These are phyloP conservation scores for Drosophila chauvacae DNA, from an alignment of 1,140 invertebrate species.

Conservation along the genomic window DNA sequence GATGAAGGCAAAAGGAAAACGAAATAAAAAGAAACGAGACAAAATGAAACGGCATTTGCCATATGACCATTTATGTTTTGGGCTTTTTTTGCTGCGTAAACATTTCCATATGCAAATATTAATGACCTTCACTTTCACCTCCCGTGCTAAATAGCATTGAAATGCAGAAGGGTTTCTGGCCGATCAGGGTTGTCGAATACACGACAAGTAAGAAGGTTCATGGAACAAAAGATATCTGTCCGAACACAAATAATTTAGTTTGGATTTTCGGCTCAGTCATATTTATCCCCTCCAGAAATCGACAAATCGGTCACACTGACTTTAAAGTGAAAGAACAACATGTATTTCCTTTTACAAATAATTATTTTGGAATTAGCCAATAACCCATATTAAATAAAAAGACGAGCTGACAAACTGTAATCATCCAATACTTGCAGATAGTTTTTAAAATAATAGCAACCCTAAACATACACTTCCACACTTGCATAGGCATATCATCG, in stretches of 20 bases:
- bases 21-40: constrained; percentile 20
- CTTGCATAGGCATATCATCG: neutral
- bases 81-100: constrained; percentile 62
- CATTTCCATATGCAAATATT: constrained; percentile 78
- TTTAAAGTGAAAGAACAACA: neutral
- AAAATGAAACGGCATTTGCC: constrained; percentile 48
- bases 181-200: constrained; percentile 7
- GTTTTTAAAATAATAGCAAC: neutral
- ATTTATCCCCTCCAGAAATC: too few species aligned
- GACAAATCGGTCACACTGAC: neutral
- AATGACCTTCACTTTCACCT: constrained; percentile 83
- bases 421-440: neutral
- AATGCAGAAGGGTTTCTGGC: constrained; percentile 34
- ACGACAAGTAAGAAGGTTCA: too few species aligned
- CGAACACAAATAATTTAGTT: too few species aligned
- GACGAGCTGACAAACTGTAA: neutral
- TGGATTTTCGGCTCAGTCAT: too few species aligned
- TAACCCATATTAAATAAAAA: neutral
- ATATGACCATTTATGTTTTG: constrained; percentile 61
- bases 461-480: neutral
- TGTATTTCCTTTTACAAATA: neutral
- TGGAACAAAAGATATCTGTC: neutral
- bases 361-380: neutral
- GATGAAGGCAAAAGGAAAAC: constrained; percentile 40
- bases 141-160: constrained; percentile 35